Evolutionary conservation across 2,888 invertebrate species (phyloP), one percentile per base, ranked within the genome.

Genomic region (Pseudanteris insignis): DNA sequence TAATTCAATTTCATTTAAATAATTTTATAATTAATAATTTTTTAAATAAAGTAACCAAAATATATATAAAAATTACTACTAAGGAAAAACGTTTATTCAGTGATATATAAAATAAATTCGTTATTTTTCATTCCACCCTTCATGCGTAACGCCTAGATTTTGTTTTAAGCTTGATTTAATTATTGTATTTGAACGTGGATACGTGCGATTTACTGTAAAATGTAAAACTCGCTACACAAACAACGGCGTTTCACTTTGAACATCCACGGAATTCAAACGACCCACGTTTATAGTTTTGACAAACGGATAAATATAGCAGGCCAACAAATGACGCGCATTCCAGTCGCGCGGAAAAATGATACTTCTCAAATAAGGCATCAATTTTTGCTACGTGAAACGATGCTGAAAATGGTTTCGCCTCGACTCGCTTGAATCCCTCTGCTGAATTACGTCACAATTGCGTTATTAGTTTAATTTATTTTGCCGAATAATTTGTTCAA

Each of bases 391-490:
- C 30, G 7, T 12, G 12, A 24, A 43, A 12, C 9, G 24, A 9
- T 11, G 29, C 11, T 36, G n/a, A 8, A 26, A 40, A 40, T 50
- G 28, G 33, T 34, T 50, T 24, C 13, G 5, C 2, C 33, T 28
- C 26, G 29, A 34, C 41, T 24, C 12, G 18, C 26, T 40, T 18
- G 10, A 40, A 26, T 33, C 28, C 1, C 36, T 8, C 13, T 14
- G 14, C 7, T 21, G 11, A 41, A 29, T 43, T 43, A 25, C 34
- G 15, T 21, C 21, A 28, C 41, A 12, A 34, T 41, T 13, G 33
- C 24, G 51, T 43, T 51, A 51, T 30, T 51, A 30, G 40, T 43
- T 43, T 43, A 34, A 41, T 51, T 51, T 51, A 36, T 51, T 36
- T 34, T 10, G 18, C 6, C 2, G 25, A 43, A 36, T 43, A 43